Percentiles rank a stretch among this genome's conserved stretches.
phyloP scores from a whole-genome alignment of 2,888 invertebrate species.

The Bellardia bayeri region DNA sequence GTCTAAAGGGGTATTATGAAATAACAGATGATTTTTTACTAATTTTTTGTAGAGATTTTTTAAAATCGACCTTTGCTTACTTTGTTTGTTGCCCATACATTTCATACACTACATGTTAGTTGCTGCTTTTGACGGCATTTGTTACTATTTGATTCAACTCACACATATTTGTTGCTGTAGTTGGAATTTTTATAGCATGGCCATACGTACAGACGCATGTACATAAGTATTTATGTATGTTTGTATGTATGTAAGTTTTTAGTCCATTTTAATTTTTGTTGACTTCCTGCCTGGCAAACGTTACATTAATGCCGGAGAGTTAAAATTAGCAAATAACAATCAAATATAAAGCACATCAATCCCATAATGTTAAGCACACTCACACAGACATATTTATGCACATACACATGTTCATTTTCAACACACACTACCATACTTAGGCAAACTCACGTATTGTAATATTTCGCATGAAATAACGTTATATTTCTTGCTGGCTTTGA shows the following conservation, averaged over 20 bases:
- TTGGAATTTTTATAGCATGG: constrained; percentile 7
- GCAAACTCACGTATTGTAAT: constrained; percentile 12
- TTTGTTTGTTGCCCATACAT: too few species aligned
- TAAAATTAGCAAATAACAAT: constrained; percentile 73
- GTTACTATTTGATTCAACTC: constrained; percentile 14
- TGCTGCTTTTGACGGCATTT: too few species aligned
- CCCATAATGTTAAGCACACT: constrained; percentile 13
- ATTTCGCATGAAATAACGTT: constrained; percentile 44
- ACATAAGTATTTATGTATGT: neutral
- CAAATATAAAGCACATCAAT: constrained; percentile 70
- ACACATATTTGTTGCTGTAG: neutral
- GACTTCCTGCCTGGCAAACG: constrained; percentile 68
- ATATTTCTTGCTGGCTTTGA: constrained; percentile 58
- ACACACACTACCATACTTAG: neutral
- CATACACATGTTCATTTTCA: neutral
- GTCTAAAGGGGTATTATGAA: too few species aligned
- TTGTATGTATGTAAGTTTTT: constrained; percentile 66
- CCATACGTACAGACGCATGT: constrained; percentile 57
- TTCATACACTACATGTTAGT: too few species aligned
- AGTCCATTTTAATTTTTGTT: constrained; percentile 62
- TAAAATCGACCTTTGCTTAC: too few species aligned
- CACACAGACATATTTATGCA: neutral
- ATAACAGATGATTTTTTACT: too few species aligned
- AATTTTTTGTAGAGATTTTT: too few species aligned
- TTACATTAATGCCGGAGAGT: constrained; percentile 63